Conservation (phyloP, 2,888 invertebrate genomes). For the Patella depressa region DNA sequence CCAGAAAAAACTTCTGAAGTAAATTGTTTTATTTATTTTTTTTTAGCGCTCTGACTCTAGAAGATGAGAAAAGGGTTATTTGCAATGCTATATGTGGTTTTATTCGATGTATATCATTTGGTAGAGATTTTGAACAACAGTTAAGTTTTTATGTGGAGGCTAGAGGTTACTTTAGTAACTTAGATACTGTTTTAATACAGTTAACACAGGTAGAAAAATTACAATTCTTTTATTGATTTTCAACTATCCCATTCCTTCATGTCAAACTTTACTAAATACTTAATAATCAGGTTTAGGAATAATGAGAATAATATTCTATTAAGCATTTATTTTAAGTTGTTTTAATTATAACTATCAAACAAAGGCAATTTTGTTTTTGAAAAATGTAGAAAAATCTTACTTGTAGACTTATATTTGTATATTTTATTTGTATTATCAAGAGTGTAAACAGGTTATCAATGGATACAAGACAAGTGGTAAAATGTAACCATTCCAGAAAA, state of each 20-base stretch:
- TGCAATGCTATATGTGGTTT: slow-evolving; percentile 86
- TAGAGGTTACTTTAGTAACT: slow-evolving; percentile 88
- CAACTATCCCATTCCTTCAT: neutral
- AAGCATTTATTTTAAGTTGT: neutral
- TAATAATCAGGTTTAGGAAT: neutral
- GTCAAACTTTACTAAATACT: no score
- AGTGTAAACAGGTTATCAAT: slow-evolving; percentile 86
- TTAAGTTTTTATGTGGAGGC: slow-evolving; percentile 94
- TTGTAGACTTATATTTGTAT: no score
- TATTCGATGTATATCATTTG: slow-evolving; percentile 85
- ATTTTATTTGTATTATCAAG: slow-evolving; percentile 71
- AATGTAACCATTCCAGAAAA: slow-evolving; percentile 83
- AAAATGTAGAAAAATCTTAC: no score
- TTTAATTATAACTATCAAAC: neutral
- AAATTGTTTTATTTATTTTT: slow-evolving; percentile 15
- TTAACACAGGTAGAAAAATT: slow-evolving; percentile 82
- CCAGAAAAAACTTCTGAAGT: no score
- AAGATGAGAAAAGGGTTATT: slow-evolving; percentile 91
- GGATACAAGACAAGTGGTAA: slow-evolving; percentile 76
- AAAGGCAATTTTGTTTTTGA: no score
- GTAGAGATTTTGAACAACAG: slow-evolving; percentile 88
- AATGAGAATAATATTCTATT: neutral
- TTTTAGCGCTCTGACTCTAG: slow-evolving; percentile 87
- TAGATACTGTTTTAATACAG: slow-evolving; percentile 88
- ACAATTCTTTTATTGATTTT: neutral